These are phyloP conservation scores for Rhagologus leucostigma DNA, from an alignment of 2,113 vertebrate species.

Conservation along the genomic window DNA sequence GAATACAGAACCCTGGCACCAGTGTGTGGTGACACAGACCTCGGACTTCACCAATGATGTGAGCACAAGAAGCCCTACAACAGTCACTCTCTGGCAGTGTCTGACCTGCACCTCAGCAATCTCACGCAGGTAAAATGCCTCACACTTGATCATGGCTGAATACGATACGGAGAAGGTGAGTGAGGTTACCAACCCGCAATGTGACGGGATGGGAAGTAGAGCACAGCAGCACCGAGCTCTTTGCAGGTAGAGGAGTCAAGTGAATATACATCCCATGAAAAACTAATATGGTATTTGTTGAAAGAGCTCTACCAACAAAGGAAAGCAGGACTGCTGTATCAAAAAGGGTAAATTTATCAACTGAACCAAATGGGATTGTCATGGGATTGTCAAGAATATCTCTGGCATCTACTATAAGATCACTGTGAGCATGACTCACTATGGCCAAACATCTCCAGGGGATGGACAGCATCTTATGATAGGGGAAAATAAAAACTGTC, in stretches of 20 bases:
- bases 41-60: rapidly evolving
- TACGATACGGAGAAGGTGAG: rapidly evolving
- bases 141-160: not conserved
- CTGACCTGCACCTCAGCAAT: not conserved
- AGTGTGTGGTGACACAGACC: not conserved
- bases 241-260: not conserved
- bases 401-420: not conserved
- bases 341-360: not conserved
- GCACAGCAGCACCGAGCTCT: not conserved
- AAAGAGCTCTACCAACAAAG: not conserved
- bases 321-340: not conserved
- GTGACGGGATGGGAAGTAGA: rapidly evolving
- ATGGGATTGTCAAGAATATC: not conserved
- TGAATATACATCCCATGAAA: not conserved
- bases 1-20: not conserved
- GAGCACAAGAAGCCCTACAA: not conserved
- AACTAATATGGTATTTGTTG: not conserved
- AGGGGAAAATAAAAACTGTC: not conserved
- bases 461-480: not conserved
- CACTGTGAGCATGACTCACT: not conserved
- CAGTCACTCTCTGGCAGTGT: rapidly evolving
- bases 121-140: not conserved
- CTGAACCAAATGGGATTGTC: not conserved
- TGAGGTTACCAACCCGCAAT: rapidly evolving
- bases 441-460: not conserved